Evolutionary conservation across 2,888 invertebrate genomes (phyloP).

Genomic region (Eugnorisma glareosa): DNA sequence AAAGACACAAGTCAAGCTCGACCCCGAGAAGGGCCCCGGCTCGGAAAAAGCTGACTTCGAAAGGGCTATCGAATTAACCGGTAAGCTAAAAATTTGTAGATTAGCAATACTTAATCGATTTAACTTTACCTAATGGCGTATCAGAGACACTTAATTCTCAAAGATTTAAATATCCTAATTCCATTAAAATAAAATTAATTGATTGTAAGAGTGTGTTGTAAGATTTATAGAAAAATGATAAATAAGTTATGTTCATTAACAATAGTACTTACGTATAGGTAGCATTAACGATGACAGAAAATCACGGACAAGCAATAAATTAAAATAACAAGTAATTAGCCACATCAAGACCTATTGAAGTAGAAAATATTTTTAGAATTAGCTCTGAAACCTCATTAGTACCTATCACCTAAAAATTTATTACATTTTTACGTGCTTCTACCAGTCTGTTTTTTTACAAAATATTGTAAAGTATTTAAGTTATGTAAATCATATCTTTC

Average conservation of each 20-base stretch:
- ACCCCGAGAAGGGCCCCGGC: constrained; percentile 92
- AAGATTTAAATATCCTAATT: not conserved
- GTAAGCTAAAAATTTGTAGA: too few species aligned
- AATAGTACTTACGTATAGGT: not conserved
- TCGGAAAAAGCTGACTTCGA: constrained; percentile 96
- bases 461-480: constrained; percentile 16
- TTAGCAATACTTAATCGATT: too few species aligned
- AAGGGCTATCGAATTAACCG: constrained; percentile 96
- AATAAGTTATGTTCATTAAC: not conserved
- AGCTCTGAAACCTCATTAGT: constrained; percentile 3
- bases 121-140: not conserved
- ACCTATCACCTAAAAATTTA: not conserved
- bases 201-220: not conserved
- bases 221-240: not conserved
- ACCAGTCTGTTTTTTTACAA: constrained; percentile 3
- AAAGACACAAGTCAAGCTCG: constrained; percentile 91
- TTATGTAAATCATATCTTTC: constrained; percentile 2
- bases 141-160: not conserved
- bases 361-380: not conserved
- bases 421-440: constrained; percentile 27
- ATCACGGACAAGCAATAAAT: not conserved
- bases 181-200: not conserved
- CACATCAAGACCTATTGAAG: not conserved
- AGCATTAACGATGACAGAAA: not conserved
- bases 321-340: not conserved